These are phyloP conservation scores for Rhorus exstirpatorius DNA, from an alignment of 2,888 invertebrate species.

Conservation along the genomic window DNA sequence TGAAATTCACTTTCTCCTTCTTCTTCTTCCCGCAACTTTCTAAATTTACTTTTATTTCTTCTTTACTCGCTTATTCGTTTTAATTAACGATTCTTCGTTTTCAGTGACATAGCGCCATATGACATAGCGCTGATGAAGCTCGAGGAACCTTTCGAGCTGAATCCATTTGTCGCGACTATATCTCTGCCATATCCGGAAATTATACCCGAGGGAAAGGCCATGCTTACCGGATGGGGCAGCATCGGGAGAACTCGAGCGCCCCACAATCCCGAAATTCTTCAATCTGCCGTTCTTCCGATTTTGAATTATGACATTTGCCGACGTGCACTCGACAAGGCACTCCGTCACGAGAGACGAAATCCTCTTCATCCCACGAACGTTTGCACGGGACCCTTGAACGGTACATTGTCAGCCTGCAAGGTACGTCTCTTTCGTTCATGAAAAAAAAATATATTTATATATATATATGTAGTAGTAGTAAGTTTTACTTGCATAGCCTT, in stretches of 20 bases:
- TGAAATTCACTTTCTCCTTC: no score
- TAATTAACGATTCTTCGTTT: slow-evolving; percentile 44
- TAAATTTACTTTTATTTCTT: neutral
- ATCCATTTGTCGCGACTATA: slow-evolving; percentile 82
- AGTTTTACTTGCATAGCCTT: no score
- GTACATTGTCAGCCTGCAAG: slow-evolving; percentile 75
- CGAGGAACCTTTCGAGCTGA: slow-evolving; percentile 78
- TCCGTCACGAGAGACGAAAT: slow-evolving; percentile 73
- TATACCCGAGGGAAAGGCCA: slow-evolving; percentile 79
- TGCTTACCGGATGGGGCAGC: slow-evolving; percentile 87
- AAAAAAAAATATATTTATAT: neutral
- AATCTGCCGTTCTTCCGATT: slow-evolving; percentile 79
- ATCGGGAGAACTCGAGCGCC: slow-evolving; percentile 73
- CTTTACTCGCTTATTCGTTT: neutral
- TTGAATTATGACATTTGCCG: slow-evolving; percentile 77
- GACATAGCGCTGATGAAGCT: slow-evolving; percentile 87
- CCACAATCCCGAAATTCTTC: slow-evolving; percentile 80
- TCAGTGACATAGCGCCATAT: slow-evolving; percentile 84
- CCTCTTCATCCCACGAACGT: slow-evolving; percentile 78
- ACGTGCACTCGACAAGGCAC: slow-evolving; percentile 69
- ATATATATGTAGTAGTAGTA: no score
- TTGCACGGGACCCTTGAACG: slow-evolving; percentile 78
- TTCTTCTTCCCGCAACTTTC: no score
- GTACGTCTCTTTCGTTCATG: slow-evolving; percentile 61
- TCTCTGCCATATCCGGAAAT: slow-evolving; percentile 80